Conservation (phyloP, 2,888 invertebrate genomes). For the Cremastinae sp. region DNA sequence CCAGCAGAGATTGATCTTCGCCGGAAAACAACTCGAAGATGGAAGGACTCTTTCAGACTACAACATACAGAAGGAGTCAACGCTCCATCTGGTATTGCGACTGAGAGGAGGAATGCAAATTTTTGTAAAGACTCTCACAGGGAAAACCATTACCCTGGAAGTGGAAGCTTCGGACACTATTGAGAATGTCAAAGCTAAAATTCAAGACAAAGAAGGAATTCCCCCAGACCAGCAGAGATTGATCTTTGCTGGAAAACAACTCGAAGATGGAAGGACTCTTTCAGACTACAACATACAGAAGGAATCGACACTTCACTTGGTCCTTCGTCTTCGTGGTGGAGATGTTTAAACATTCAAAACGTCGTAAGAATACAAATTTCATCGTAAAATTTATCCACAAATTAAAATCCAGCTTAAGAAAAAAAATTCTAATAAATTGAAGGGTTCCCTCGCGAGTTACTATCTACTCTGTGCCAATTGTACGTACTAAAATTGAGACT, state of each 20-base stretch:
- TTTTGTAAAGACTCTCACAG: conserved; percentile 83
- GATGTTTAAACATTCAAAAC: conserved; percentile 78
- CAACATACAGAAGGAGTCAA: conserved; percentile 80
- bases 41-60: conserved; percentile 66
- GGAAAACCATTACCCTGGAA: too few species aligned
- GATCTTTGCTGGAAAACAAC: conserved; percentile 67
- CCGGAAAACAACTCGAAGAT: conserved; percentile 64
- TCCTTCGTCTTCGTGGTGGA: conserved; percentile 82
- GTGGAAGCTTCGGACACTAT: too few species aligned
- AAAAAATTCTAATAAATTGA: conserved; percentile 53
- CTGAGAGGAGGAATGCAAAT: conserved; percentile 86
- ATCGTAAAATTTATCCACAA: conserved; percentile 17
- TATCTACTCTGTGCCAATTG: background rate
- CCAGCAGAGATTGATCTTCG: conserved; percentile 65
- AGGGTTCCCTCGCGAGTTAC: conserved; percentile 57
- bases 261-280: conserved; percentile 64
- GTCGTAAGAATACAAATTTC: conserved; percentile 4
- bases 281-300: conserved; percentile 67
- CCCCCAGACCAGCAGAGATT: conserved; percentile 66
- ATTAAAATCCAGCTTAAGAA: conserved; percentile 20
- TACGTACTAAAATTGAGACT: conserved; percentile 54
- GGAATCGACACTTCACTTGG: conserved; percentile 65
- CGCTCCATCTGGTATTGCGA: conserved; percentile 83
- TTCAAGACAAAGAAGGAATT: conserved; percentile 78
- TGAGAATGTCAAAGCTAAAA: too few species aligned